Evolutionary conservation across 2,113 vertebrate genomes (phyloP).

Genomic region (Ploceus nigricollis): DNA sequence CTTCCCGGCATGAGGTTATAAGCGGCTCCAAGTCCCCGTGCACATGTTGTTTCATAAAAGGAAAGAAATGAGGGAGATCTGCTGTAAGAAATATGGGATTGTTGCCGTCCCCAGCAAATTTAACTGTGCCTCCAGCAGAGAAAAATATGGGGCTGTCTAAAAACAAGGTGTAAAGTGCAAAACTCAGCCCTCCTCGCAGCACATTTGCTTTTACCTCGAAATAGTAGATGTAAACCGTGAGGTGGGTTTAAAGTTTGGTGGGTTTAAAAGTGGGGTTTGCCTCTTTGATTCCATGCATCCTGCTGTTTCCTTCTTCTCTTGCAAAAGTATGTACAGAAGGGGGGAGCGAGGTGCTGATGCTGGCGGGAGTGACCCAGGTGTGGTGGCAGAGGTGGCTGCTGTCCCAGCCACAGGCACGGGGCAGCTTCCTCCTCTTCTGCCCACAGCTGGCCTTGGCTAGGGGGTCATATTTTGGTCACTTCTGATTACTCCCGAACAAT

Average conservation of each 20-base stretch:
- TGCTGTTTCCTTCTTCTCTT: neutral
- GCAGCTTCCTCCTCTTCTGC: neutral
- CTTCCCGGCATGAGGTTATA: neutral
- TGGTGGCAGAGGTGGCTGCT: neutral
- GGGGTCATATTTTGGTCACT: constrained; percentile 25
- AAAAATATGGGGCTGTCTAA: neutral
- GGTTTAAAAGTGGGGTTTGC: neutral
- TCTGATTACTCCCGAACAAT: neutral
- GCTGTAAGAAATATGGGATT: neutral
- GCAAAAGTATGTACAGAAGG: rapidly evolving
- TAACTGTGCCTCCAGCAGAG: neutral
- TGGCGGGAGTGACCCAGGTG: neutral
- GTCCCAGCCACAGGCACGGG: neutral
- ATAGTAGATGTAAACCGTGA: neutral
- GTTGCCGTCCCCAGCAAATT: neutral
- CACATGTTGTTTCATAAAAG: neutral
- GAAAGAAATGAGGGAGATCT: neutral
- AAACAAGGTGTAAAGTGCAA: neutral
- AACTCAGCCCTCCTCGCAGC: neutral
- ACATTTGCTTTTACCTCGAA: neutral
- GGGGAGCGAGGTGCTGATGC: neutral
- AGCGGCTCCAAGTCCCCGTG: neutral
- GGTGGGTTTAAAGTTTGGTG: neutral
- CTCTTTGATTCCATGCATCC: neutral
- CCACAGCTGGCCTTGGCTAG: neutral